Percentiles rank a stretch among this genome's conserved stretches.
phyloP scores from a whole-genome alignment of 2,797 vertebrate genomes.

The Anas georgica region DNA sequence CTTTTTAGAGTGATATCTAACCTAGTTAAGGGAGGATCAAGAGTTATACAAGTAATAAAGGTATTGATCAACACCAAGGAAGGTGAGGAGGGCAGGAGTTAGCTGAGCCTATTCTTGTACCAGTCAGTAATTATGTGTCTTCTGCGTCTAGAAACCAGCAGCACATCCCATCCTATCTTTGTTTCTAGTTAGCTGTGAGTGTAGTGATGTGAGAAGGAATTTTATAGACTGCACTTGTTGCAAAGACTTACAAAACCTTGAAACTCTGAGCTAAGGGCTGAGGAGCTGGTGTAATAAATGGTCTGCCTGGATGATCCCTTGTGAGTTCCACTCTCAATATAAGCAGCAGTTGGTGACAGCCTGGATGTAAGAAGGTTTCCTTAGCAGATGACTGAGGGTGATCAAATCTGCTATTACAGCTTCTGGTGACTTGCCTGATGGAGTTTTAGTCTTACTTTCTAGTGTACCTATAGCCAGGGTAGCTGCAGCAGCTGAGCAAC shows the following conservation, averaged over 20 bases:
- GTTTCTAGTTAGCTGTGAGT: not conserved
- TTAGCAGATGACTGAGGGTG: not conserved
- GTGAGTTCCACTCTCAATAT: not conserved
- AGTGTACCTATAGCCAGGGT: not conserved
- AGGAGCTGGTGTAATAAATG: not conserved
- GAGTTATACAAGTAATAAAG: not conserved
- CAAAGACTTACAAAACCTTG: not conserved
- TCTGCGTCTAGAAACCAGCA: not conserved
- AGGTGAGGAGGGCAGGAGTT: not conserved
- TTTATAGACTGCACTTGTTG: not conserved
- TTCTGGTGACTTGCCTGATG: not conserved
- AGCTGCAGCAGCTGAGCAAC: not conserved
- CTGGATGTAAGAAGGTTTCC: not conserved
- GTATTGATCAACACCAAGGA: not conserved
- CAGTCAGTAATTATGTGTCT: not conserved
- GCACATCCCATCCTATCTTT: not conserved
- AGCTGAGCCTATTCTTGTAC: not conserved
- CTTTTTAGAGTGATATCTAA: not conserved
- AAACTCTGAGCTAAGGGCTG: not conserved
- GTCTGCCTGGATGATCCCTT: not conserved
- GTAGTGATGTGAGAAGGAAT: not conserved
- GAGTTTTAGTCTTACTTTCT: not conserved
- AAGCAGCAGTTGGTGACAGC: not conserved
- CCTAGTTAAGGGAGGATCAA: not conserved
- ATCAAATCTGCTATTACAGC: not conserved